Conservation (phyloP, 2,888 invertebrate species). For the Pyrgus malvae region DNA sequence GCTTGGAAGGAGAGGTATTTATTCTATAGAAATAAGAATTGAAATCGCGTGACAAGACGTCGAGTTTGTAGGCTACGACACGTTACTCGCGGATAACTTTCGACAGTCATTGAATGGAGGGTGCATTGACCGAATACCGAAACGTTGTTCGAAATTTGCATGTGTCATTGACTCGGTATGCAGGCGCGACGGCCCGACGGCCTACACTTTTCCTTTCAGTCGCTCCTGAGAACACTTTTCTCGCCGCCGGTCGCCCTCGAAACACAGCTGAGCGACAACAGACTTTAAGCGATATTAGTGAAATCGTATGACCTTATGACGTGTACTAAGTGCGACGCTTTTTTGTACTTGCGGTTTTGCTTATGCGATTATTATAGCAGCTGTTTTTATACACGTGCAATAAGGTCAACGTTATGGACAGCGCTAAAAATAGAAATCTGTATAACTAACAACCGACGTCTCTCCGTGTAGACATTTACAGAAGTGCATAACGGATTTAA, state of each 20-base stretch:
- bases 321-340: not conserved
- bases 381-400: not conserved
- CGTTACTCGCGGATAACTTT: conserved; percentile 65
- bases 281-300: conserved; percentile 42
- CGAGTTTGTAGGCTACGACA: conserved; percentile 57
- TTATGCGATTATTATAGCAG: not conserved
- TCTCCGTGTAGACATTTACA: too few species aligned
- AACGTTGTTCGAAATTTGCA: conserved; percentile 75
- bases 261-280: conserved; percentile 52
- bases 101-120: conserved; percentile 77
- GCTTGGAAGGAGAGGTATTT: conserved; percentile 51
- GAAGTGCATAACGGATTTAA: too few species aligned
- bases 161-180: conserved; percentile 78
- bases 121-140: conserved; percentile 72
- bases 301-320: conserved; percentile 42
- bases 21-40: conserved; percentile 53
- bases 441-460: too few species aligned
- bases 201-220: conserved; percentile 76
- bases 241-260: conserved; percentile 61
- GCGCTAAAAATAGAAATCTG: not conserved
- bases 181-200: conserved; percentile 54
- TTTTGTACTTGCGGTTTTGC: conserved; percentile 8
- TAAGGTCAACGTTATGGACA: not conserved
- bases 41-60: conserved; percentile 51
- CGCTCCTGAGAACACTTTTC: conserved; percentile 65